phyloP scores from a whole-genome alignment of 2,888 invertebrate genomes.

The Psylliodes chrysocephalus region DNA sequence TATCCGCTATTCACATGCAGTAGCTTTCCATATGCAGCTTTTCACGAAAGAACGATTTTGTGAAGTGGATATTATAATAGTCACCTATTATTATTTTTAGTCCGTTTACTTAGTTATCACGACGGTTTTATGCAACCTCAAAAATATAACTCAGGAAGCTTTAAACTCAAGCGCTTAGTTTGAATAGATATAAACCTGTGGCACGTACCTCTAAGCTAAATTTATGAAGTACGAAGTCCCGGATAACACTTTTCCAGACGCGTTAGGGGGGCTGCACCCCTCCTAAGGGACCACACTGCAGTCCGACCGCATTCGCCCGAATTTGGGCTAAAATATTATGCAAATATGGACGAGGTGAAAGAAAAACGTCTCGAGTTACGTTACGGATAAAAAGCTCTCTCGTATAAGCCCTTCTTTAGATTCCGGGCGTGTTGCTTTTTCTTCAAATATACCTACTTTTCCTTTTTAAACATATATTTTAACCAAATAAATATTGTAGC shows the following conservation, averaged over 20 bases:
- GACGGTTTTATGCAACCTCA: conserved; percentile 4
- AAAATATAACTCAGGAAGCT: not conserved
- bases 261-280: conserved; percentile 25
- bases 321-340: conserved; percentile 46
- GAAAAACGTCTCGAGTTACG: conserved; percentile 42
- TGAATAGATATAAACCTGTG: conserved; percentile 26
- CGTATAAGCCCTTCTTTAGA: conserved; percentile 42
- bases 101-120: not conserved
- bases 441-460: conserved; percentile 34
- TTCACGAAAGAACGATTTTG: not conserved
- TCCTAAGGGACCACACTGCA: conserved; percentile 21
- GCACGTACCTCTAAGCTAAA: conserved; percentile 20
- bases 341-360: conserved; percentile 42
- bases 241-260: conserved; percentile 24
- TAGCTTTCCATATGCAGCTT: no score
- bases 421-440: conserved; percentile 33
- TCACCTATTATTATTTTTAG: not conserved
- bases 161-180: conserved; percentile 17
- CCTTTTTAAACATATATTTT: conserved; percentile 30
- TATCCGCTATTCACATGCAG: no score
- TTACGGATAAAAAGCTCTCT: conserved; percentile 35
- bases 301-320: conserved; percentile 35
- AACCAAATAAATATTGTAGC: conserved; percentile 23
- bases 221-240: conserved; percentile 28
- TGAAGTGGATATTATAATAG: not conserved